Evolutionary conservation across 37 sponge, comb jelly and placozoan genomes (phyloP), one percentile per base, ranked within the genome.

Genomic region (Aplysina aerophoba): DNA sequence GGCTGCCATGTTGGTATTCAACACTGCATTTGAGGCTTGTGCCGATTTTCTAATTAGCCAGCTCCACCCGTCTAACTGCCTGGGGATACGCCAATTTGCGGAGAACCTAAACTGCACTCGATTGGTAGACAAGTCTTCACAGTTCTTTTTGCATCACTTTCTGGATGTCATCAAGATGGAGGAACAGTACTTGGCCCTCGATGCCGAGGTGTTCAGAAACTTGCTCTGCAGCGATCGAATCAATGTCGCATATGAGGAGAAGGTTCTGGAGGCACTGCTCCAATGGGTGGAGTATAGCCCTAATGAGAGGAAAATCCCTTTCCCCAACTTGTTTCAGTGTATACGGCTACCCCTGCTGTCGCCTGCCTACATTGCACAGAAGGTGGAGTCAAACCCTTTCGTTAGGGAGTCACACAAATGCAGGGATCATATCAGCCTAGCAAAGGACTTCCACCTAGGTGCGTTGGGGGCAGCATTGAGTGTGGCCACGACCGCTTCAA

Each of bases 31-130:
- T n/a, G 89, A 92, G 28, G 96, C 99, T 0, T 90, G 93, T 54
- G 92, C 90, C 22, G 93, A 87, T 71, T 98, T 98, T 36, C 87
- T 98, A 20, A 83, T 64, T 0, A 63, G 88, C 20, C 95, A 98
- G 41, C 91, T 98, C 0, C 89, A 94, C 54, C 91, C 99, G 28
- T 86, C 90, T 0, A 99, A 99, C 87, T 99, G 99, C 63, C 84
- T 99, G 0, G 97, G 91, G 13, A 96, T 97, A 5, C 58, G 96
- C 21, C 21, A 74, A 14, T 97, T 95, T 89, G 97, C 96, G 5
- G 85, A 85, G 50, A 82, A 87, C 0, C 91, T 90, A 44, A 87
- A 81, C 12, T 94, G 93, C 67, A 61, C 53, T 0, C 38, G 67
- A 50, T 84, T 95, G 15, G 84, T 94, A 11, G 58, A 89, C 37